These are phyloP conservation scores for Misgurnus mizolepis DNA, from an alignment of 2,113 vertebrate species.

Conservation along the genomic window DNA sequence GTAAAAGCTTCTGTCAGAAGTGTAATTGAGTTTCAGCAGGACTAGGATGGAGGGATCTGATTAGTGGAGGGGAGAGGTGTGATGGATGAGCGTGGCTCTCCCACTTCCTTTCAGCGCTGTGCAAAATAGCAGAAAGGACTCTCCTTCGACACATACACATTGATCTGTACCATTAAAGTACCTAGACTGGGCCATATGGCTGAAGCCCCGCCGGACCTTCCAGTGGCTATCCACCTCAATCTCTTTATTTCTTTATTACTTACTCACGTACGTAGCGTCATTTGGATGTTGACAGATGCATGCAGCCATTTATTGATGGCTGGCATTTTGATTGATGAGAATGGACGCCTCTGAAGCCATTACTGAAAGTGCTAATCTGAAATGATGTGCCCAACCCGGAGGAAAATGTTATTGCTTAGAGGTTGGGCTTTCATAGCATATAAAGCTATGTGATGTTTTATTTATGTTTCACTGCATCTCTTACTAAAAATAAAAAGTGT, in stretches of 20 bases:
- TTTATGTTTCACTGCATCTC: too few relatives aligned
- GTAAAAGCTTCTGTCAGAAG: slow-evolving; percentile 68
- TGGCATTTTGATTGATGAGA: slow-evolving; percentile 1
- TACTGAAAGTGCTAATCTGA: slow-evolving; percentile 12
- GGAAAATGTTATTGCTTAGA: too few relatives aligned
- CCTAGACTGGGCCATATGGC: slow-evolving; percentile 63
- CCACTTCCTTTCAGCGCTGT: slow-evolving; percentile 48
- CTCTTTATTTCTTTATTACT: background rate
- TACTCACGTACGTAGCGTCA: background rate
- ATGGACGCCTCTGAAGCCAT: background rate
- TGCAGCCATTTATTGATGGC: slow-evolving; percentile 9
- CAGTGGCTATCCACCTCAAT: slow-evolving; percentile 36
- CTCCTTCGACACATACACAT: slow-evolving; percentile 61
- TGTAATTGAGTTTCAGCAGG: slow-evolving; percentile 73
- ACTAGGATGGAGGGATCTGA: slow-evolving; percentile 67
- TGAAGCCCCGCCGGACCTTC: slow-evolving; percentile 46
- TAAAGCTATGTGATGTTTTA: too few relatives aligned
- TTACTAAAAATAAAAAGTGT: too few relatives aligned
- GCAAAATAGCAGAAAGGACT: slow-evolving; percentile 62
- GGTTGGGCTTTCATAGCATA: too few relatives aligned
- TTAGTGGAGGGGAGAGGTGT: slow-evolving; percentile 66
- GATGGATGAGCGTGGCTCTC: slow-evolving; percentile 65
- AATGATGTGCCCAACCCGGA: background rate
- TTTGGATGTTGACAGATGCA: background rate
- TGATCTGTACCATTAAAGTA: slow-evolving; percentile 60